Conservation (phyloP, 1,140 invertebrate genomes). For the Cotesia chilonis region DNA sequence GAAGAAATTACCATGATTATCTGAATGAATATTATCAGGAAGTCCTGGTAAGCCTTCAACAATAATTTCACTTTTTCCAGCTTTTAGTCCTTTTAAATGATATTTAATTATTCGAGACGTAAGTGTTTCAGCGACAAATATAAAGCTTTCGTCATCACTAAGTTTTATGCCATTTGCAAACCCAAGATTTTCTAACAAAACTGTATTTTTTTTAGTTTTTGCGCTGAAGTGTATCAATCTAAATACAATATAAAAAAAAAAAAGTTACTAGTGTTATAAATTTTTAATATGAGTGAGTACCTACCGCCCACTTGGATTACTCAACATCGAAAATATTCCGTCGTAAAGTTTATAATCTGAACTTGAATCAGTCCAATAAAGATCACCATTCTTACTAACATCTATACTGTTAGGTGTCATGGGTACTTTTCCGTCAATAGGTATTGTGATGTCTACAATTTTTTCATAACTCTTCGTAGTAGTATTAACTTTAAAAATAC, state of each 20-base stretch:
- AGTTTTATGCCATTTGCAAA: constrained; percentile 85
- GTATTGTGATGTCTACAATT: constrained; percentile 53
- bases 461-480: constrained; percentile 69
- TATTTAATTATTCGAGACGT: constrained; percentile 71
- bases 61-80: constrained; percentile 77
- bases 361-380: constrained; percentile 82
- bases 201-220: constrained; percentile 70
- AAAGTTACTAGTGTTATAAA: too few species aligned
- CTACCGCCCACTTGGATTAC: constrained; percentile 80
- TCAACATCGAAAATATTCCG: constrained; percentile 68
- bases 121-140: constrained; percentile 76
- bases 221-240: constrained; percentile 76
- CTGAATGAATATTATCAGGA: constrained; percentile 80
- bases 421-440: constrained; percentile 71
- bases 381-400: constrained; percentile 75
- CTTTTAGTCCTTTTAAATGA: constrained; percentile 77
- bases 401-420: constrained; percentile 72
- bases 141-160: constrained; percentile 77
- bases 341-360: constrained; percentile 72
- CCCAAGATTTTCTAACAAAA: constrained; percentile 75
- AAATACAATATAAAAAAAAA: constrained; percentile 38
- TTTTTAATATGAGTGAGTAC: background rate
- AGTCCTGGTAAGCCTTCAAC: constrained; percentile 80
- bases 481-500: constrained; percentile 81
- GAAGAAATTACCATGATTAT: constrained; percentile 74